Percentiles rank a stretch among this genome's conserved stretches.
Evolutionary conservation across 2,888 invertebrate species (phyloP).

Genomic region (Xestobium rufovillosum): DNA sequence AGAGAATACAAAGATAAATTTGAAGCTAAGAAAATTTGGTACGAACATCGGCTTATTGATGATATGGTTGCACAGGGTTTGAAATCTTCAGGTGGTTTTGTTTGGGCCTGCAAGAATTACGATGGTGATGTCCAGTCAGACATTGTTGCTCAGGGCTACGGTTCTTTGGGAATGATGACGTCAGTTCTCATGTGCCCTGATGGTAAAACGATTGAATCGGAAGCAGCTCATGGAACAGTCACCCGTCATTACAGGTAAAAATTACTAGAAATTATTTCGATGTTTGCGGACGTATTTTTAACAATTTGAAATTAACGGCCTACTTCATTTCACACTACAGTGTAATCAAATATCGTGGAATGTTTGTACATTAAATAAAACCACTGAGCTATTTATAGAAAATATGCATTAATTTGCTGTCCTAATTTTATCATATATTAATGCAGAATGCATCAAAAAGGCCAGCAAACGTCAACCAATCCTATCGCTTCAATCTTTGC

Average conservation of each 20-base stretch:
- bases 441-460: slow-evolving; percentile 75
- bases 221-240: slow-evolving; percentile 89
- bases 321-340: too few species aligned
- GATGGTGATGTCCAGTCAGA: slow-evolving; percentile 90
- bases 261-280: slow-evolving; percentile 1
- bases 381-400: too few species aligned
- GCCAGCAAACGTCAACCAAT: slow-evolving; percentile 80
- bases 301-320: too few species aligned
- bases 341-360: too few species aligned
- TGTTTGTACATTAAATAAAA: too few species aligned
- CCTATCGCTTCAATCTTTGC: slow-evolving; percentile 89
- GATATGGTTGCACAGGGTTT: slow-evolving; percentile 86
- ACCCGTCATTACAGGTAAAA: slow-evolving; percentile 70
- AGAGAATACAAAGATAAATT: slow-evolving; percentile 68
- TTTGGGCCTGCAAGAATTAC: slow-evolving; percentile 92
- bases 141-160: slow-evolving; percentile 71
- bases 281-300: slow-evolving; percentile 31
- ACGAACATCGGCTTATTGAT: slow-evolving; percentile 85
- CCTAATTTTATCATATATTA: slow-evolving; percentile 32
- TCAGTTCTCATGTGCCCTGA: slow-evolving; percentile 85
- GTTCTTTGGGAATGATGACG: slow-evolving; percentile 86
- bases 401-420: too few species aligned
- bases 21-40: slow-evolving; percentile 75
- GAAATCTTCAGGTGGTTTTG: slow-evolving; percentile 78
- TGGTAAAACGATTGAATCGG: slow-evolving; percentile 80